These are phyloP conservation scores for Alosa sapidissima DNA, from an alignment of 2,797 vertebrate genomes.

Conservation along the genomic window DNA sequence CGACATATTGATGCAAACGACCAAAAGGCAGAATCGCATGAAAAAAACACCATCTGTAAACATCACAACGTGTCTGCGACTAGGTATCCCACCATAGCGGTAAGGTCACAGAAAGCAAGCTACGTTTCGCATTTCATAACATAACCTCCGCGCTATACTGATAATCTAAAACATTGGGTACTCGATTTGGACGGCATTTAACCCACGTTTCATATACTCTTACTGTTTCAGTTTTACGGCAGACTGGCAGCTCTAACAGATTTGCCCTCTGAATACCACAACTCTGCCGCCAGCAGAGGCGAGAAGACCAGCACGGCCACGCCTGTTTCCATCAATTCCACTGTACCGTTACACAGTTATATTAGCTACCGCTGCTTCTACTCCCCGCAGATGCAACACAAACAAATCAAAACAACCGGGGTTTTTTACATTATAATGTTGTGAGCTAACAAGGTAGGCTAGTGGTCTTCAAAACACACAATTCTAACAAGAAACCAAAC, in stretches of 20 bases:
- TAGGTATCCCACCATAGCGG: not conserved
- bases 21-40: not conserved
- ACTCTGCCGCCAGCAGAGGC: constrained; percentile 12
- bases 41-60: not conserved
- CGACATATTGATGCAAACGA: not conserved
- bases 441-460: not conserved
- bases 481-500: not conserved
- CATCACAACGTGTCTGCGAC: not conserved
- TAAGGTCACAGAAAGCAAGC: constrained; percentile 12
- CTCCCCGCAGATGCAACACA: constrained; percentile 19
- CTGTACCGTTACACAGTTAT: constrained; percentile 50
- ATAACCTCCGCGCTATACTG: not conserved
- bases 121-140: not conserved
- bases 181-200: not conserved
- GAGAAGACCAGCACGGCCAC: constrained; percentile 47
- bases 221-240: not conserved
- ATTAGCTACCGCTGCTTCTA: not conserved
- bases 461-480: not conserved
- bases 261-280: constrained; percentile 11
- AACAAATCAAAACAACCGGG: not conserved
- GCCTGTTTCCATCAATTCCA: constrained; percentile 58
- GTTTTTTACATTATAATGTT: not conserved
- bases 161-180: not conserved
- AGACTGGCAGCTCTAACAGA: not conserved
- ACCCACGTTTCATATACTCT: no score